Evolutionary conservation across 2,797 vertebrate genomes (phyloP), one percentile per base, ranked within the genome.

Genomic region (Apogon talboti): DNA sequence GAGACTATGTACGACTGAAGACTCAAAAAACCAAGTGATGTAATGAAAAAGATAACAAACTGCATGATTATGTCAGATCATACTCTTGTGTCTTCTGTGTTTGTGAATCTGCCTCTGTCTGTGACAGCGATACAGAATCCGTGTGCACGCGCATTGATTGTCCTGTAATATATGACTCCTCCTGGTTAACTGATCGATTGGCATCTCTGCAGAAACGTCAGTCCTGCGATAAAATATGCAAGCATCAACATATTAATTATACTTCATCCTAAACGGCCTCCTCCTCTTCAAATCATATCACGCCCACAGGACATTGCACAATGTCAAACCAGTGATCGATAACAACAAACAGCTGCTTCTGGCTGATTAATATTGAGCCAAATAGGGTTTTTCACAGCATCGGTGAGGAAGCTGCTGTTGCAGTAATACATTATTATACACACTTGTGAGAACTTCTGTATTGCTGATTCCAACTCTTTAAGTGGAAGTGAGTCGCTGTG

Each of bases 231-330:
- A 74, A 91, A 86, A 76, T 81, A 91, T 86, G 75, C 16, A 14
- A 83, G 86, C 74, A 86, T 86, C 67, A 73, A 66, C 73, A 78
- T 76, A 86, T 84, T 88, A 87, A 90, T 90, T 85, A 82, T 67
- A 56, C 70, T 46, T 73, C 45, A 68, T 57, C 56, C 66, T 33
- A 59, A 84, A 79, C 57, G 42, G 33, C 46, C 64, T 81, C 53
- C 61, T 72, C 54, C 35, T 56, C 3, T 68, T 54, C 56, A 38
- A 87, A 55, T 85, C 71, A 79, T 42, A 74, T 66, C 56, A 66
- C 15, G 63, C 59, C 65, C 71, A 72, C 63, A 62, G 63, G 61
- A 65, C 56, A 58, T 56, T 43, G 56, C 45, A 71, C 65, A 85
- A 54, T 51, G 66, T 76, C 68, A 69, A 44, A 56, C 40, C 15